Evolutionary conservation across 1,140 invertebrate species (phyloP).

Genomic region (Hylyphantes graminicola): DNA sequence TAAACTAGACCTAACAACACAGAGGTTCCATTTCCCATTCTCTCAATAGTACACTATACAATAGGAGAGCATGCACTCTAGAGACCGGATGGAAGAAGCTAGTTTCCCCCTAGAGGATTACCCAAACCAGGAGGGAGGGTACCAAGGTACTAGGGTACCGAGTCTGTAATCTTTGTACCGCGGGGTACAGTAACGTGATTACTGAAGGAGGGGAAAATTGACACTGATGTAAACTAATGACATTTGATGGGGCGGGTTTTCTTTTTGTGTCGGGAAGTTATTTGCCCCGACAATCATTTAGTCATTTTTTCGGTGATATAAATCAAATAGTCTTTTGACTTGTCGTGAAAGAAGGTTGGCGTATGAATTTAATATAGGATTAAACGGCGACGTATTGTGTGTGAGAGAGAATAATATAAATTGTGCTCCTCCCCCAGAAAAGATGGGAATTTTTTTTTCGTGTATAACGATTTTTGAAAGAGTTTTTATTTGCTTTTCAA

Average conservation of each 20-base stretch:
- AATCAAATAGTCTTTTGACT: slow-evolving; percentile 25
- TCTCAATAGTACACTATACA: not conserved
- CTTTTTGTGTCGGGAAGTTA: slow-evolving; percentile 13
- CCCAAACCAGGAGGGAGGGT: not conserved
- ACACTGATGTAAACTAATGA: slow-evolving; percentile 58
- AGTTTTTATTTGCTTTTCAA: too few relatives aligned
- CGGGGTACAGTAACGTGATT: slow-evolving; percentile 34
- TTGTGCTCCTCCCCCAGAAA: too few relatives aligned
- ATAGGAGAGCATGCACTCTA: slow-evolving; percentile 1
- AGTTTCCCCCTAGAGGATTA: slow-evolving; percentile 16
- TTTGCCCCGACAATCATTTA: slow-evolving; percentile 28
- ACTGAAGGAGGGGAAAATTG: slow-evolving; percentile 37
- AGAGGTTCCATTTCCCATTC: too few relatives aligned
- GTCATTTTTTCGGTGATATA: slow-evolving; percentile 22
- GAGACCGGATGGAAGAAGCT: slow-evolving; percentile 7
- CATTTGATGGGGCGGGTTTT: slow-evolving; percentile 23
- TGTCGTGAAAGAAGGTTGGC: not conserved
- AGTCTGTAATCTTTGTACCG: slow-evolving; percentile 29
- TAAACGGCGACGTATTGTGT: not conserved
- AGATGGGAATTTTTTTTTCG: too few relatives aligned
- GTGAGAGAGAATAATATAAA: too few relatives aligned
- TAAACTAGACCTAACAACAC: too few relatives aligned
- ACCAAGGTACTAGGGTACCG: not conserved
- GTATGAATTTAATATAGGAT: not conserved
- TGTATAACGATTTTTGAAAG: too few relatives aligned